Evolutionary conservation across 1,140 invertebrate species (phyloP), one percentile per base, ranked within the genome.

Genomic region (Drosophila triauraria): DNA sequence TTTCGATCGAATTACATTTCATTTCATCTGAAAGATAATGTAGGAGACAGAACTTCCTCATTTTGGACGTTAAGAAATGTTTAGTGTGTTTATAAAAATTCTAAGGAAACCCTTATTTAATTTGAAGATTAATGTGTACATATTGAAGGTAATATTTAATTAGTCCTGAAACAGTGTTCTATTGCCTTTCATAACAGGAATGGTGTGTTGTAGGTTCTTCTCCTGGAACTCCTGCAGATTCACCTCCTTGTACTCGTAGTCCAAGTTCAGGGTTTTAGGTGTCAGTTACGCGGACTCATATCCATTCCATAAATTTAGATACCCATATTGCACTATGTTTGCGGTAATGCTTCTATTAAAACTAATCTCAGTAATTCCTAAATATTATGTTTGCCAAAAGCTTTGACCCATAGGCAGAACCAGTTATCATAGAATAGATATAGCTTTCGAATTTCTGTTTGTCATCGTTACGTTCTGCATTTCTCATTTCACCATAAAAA

Each of bases 141-240:
- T 30, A 8, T 30, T 8, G 1, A 8, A 30, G 30, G 8, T 30
- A 8, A 8, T 30, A 7, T 30, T 30, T 30, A 30, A 30, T 8
- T 8, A 8, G 25, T 27, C 25, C 25, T n/a, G n/a, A n/a, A n/a
- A n/a, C n/a, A n/a, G n/a, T n/a, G n/a, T n/a, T n/a, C n/a, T n/a
- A n/a, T 87, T 65, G 27, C 91, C 91, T 25, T 80, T 50, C 32
- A 91, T 62, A n/a, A 72, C 56, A 3, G 92, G 92, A 12, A 93
- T 79, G 12, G 92, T 91, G 42, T 92, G 91, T 54, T 91, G 86
- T 0, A 92, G 92, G 64, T 93, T 93, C 65, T 68, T 91, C 69
- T 92, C 96, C 78, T 96, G 80, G 23, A 27, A 27, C 27, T 96
- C 87, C 70, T 94, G 85, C 0, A 97, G 83, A 78, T 96, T 93